A percentile compares a stretch with the other conserved stretches of the same genome.
Conservation (phyloP, 2,888 invertebrate genomes). For the Petrophora chlorosata region DNA sequence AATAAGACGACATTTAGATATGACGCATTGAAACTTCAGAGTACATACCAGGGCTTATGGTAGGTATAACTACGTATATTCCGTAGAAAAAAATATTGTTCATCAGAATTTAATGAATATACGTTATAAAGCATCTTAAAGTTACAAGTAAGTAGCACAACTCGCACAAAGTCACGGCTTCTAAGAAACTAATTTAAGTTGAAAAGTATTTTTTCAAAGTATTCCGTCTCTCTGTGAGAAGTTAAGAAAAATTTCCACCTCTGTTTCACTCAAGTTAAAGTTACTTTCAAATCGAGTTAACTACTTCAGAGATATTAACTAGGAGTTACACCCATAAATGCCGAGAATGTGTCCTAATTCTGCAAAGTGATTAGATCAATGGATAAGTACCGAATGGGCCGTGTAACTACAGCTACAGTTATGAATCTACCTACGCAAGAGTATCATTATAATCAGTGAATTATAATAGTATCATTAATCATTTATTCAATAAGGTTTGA, state of each 20-base stretch:
- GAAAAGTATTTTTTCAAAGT: not conserved
- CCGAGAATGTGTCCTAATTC: conserved; percentile 43
- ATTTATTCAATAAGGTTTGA: too few species aligned
- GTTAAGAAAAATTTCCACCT: conserved; percentile 21
- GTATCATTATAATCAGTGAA: too few species aligned
- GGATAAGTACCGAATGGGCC: conserved; percentile 27
- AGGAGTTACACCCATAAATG: conserved; percentile 40
- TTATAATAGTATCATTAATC: too few species aligned
- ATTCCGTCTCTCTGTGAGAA: not conserved
- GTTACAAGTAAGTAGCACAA: too few species aligned
- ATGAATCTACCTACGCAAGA: too few species aligned
- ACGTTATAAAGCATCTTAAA: too few species aligned
- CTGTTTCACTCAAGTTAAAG: conserved; percentile 31
- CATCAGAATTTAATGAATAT: too few species aligned
- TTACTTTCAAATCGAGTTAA: conserved; percentile 47
- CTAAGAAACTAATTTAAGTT: conserved; percentile 2
- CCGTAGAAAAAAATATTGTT: not conserved
- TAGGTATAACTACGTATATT: too few species aligned
- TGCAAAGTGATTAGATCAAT: conserved; percentile 40
- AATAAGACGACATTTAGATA: too few species aligned
- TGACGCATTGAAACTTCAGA: too few species aligned
- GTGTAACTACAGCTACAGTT: conserved; percentile 2
- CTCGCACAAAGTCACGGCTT: not conserved
- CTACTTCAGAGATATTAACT: conserved; percentile 44
- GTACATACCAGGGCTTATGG: too few species aligned